Evolutionary conservation across 2,888 invertebrate species (phyloP), one percentile per base, ranked within the genome.

Genomic region (Trisateles emortualis): DNA sequence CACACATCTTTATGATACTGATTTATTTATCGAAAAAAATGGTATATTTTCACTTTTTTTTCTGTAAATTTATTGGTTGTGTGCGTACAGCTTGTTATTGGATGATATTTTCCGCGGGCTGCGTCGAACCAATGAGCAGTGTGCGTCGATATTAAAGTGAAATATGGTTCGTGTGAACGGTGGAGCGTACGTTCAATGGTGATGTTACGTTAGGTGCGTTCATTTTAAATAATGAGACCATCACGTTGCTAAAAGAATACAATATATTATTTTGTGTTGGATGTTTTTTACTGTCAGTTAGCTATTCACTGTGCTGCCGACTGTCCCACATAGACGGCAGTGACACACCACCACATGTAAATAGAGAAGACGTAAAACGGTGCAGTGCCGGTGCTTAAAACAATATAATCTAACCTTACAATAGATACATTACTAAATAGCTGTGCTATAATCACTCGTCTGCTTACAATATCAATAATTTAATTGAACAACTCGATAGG

Each of bases 21-120:
- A 70, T 66, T 56, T 54, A 66, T 55, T 56, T 45, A 49, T 44
- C 3, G 26, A 35, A 62, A 53, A 58, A 53, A 59, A 62, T 54
- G 29, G 52, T 38, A 38, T 58, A 56, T 62, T 66, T 51, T 36
- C 22, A 44, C 39, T 44, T 49, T 55, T 54, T 55, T 54, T 64
- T 51, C 5, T 52, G 26, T 16, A 40, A 53, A 71, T 68, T 68
- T 68, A 68, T 68, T 56, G 68, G 57, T 48, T 45, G 36, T 56
- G 67, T 47, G 69, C 62, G 68, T 65, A 55, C 56, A 55, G 49
- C 59, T 56, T 48, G 66, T 66, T 68, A 69, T 69, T 70, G 69
- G 69, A 50, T 54, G 55, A 60, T 63, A 68, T 70, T 68, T 68
- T 44, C 49, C 56, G 43, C 47, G 49, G 24, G 50, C 39, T 42